These are phyloP conservation scores for Phyllostomus discolor DNA, from an alignment of 2,113 vertebrate genomes.

Conservation along the genomic window DNA sequence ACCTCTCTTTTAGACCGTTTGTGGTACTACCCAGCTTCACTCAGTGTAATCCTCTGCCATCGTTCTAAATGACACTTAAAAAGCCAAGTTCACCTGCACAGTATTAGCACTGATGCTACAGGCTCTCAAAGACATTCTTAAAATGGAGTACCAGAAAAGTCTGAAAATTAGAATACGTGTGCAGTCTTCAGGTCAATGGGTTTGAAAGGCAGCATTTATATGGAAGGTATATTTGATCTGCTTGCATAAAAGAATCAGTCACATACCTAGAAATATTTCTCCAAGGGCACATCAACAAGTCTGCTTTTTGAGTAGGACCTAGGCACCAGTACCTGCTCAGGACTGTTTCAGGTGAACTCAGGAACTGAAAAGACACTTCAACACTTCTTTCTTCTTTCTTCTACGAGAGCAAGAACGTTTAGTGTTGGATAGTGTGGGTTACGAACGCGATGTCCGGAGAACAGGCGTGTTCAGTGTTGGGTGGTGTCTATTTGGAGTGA, in stretches of 20 bases:
- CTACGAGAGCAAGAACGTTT: not conserved
- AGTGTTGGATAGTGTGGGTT: not conserved
- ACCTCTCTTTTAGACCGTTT: not conserved
- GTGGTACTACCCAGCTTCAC: not conserved
- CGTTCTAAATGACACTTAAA: not conserved
- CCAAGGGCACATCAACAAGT: not conserved
- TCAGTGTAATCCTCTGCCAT: not conserved
- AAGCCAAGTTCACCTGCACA: not conserved
- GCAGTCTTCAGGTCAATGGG: not conserved
- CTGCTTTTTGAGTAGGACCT: not conserved
- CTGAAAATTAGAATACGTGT: not conserved
- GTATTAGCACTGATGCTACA: not conserved
- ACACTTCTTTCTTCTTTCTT: not conserved
- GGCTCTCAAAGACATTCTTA: not conserved
- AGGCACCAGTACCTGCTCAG: not conserved
- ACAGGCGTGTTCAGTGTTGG: not conserved
- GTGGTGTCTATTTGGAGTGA: not conserved
- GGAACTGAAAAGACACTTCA: not conserved
- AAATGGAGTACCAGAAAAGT: not conserved
- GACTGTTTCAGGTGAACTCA: not conserved
- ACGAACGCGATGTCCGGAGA: not conserved
- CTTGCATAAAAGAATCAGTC: not conserved
- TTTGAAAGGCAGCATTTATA: not conserved
- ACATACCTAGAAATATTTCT: not conserved
- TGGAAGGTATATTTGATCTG: conserved; percentile 2